phyloP scores from a whole-genome alignment of 2,113 vertebrate species.

The Motacilla alba region DNA sequence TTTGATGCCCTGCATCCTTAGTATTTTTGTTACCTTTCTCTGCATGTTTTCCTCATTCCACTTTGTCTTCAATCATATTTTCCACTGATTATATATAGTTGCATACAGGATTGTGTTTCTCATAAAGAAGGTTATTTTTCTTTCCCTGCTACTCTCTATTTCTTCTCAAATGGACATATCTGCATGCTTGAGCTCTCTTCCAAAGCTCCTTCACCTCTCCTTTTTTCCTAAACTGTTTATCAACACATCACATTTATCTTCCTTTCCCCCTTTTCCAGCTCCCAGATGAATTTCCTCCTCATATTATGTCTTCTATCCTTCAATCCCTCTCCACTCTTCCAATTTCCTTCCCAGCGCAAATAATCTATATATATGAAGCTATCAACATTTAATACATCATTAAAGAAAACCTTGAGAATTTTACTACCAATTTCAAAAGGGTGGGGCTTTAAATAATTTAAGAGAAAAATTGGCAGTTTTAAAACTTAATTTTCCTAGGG shows the following conservation, averaged over 20 bases:
- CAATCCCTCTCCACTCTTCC: not conserved
- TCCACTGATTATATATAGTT: not conserved
- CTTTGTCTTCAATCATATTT: not conserved
- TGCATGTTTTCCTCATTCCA: not conserved
- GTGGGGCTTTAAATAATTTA: not conserved
- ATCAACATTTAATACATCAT: not conserved
- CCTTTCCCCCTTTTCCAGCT: not conserved
- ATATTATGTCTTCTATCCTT: not conserved
- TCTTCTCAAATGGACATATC: not conserved
- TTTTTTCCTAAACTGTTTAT: not conserved
- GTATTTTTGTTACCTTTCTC: not conserved
- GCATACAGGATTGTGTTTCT: not conserved
- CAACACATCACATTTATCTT: not conserved
- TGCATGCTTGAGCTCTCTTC: not conserved
- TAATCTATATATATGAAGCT: not conserved
- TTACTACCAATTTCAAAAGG: not conserved
- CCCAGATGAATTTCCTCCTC: not conserved
- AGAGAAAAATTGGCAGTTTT: not conserved
- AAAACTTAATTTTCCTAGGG: not conserved
- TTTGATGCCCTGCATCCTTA: not conserved
- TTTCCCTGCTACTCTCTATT: not conserved
- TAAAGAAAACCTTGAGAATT: not conserved
- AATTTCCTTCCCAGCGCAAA: not conserved
- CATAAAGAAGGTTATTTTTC: not conserved
- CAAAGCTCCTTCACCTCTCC: not conserved